Base-by-base conservation (phyloP, 1,140 invertebrate species). In the Drosophila nigromelanica region DNA sequence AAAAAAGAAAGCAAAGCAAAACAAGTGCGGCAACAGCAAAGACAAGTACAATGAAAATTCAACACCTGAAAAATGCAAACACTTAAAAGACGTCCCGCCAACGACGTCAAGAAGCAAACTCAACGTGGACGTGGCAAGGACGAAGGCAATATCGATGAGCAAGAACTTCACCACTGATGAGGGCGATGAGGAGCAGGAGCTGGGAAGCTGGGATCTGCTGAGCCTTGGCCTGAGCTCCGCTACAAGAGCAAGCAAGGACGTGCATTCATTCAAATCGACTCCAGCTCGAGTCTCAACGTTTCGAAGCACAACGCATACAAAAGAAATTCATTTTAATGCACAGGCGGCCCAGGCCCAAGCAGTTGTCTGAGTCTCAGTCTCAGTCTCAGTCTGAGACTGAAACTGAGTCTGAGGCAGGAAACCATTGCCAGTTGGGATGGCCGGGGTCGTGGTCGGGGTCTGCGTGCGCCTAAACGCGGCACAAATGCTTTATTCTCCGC, bases 311-410 rank as follows among this genome's bases (percentile, higher is more conserved):
- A 75, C 72, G 72, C 75, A 71, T 63, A 79, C 71, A 76, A 87
- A 87, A 73, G 83, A 78, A 79, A 89, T 87, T 87, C 68, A 89
- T 87, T 87, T 87, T 86, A 86, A 86, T 86, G 82, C 78, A 85
- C 52, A 76, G 59, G 51, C 71, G 40, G 61, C 39, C 39, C 56
- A 59, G 45, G 48, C 15, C 30, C 30, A 51, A 51, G 50, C 43
- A 45, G 43, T 45, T 45, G 33, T 50, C 47, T 35, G 18, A 47
- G n/a, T 14, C 42, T 35, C n/a, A 30, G 12, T 2, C 37, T 7
- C 14, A 12, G 21, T 24, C 21, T 2, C 21, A 24, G 21, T 24
- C 21, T 2, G 1, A 24, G 30, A 12, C 12, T 5, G 24, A 58
- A 24, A 10, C n/a, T 6, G 21, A 21, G 47, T 52, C 33, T 43